Evolutionary conservation across 1,140 invertebrate genomes (phyloP).

Genomic region (Euschistus heros): DNA sequence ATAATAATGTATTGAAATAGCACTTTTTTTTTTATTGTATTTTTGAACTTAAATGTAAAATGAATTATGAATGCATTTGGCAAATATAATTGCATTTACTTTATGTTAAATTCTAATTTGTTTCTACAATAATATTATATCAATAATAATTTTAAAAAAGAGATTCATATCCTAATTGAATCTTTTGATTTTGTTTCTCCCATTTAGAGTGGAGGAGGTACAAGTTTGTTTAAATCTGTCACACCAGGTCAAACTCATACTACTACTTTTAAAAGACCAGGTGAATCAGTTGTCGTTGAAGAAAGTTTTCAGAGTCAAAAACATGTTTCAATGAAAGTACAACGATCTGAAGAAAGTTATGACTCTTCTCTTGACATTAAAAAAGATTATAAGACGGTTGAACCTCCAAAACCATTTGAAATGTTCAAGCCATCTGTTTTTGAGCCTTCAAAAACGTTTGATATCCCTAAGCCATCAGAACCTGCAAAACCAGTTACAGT

Average conservation of each 20-base stretch:
- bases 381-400: neutral
- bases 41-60: too few species aligned
- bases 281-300: slow-evolving; percentile 22
- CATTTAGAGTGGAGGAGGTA: neutral
- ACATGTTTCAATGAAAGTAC: slow-evolving; percentile 28
- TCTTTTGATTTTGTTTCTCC: too few species aligned
- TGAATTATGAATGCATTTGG: too few species aligned
- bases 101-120: too few species aligned
- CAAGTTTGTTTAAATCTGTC: slow-evolving; percentile 3
- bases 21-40: too few species aligned
- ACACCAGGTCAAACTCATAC: slow-evolving; percentile 6
- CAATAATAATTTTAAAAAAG: too few species aligned
- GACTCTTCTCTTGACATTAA: slow-evolving; percentile 12
- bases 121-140: too few species aligned
- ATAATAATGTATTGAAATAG: too few species aligned
- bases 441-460: slow-evolving; percentile 7
- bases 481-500: neutral
- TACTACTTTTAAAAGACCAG: slow-evolving; percentile 6
- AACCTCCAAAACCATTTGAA: neutral
- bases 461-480: slow-evolving; percentile 1
- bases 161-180: too few species aligned
- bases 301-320: slow-evolving; percentile 29
- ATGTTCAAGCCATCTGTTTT: neutral
- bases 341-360: slow-evolving; percentile 16
- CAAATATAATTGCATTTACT: too few species aligned